Evolutionary conservation across 1,140 invertebrate genomes (phyloP), one percentile per base, ranked within the genome.

Genomic region (Archivesica marissinica): DNA sequence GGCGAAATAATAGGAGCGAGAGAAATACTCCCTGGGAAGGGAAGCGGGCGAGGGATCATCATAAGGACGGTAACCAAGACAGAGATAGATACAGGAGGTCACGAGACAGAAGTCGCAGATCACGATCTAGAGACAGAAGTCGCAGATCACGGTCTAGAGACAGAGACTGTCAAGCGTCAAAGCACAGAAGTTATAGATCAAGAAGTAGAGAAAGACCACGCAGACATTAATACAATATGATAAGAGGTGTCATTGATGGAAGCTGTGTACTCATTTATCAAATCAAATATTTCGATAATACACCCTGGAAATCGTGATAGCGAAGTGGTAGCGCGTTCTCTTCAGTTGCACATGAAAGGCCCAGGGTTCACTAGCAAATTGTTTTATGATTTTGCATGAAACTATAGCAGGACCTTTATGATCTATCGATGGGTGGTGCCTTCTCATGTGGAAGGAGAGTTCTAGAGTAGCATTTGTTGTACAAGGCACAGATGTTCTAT

Each of bases 81-180:
- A 41, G 25, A 74, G 66, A 72, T 15, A 75, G 68, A 44, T 70
- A 47, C 0, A 50, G 52, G 2, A 79, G 82, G 47, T 70, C 41
- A 30, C 47, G 82, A 28, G 74, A 80, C 6, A 68, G 50, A 75
- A 41, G 77, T n/a, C 39, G 56, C 30, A 38, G 54, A n/a, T 11
- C 23, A 13, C 74, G 80, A 35, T 56, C 50, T 30, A 74, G 41
- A 33, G 56, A 47, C 23, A 44, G 33, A 41, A 52, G 61, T 13
- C 59, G 38, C 39, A 30, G 0, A 38, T 20, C 17, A 4, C 38
- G 23, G 28, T 68, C 61, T 25, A 70, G 50, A 35, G 9, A 28
- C 11, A 30, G 41, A 70, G 30, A 56, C 28, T 35, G 61, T 0
- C 1, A n/a, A n/a, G n/a, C n/a, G 28, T 68, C 61, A 20, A 70